Evolutionary conservation across 1,140 invertebrate species (phyloP).

Genomic region (Zaprionus ghesquierei): DNA sequence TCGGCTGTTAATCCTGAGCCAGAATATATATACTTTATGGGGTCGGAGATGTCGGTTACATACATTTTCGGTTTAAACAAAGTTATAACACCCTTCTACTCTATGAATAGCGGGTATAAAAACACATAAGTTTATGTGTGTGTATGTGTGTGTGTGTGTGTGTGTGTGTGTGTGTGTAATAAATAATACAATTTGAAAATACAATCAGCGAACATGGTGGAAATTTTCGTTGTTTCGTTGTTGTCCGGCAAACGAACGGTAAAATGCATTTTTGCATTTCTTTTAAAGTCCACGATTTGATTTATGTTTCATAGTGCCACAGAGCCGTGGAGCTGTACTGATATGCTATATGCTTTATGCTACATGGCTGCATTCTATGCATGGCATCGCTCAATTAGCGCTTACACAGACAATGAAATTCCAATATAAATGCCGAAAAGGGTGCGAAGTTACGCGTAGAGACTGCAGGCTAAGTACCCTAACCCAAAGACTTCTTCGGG

Average conservation of each 20-base stretch:
- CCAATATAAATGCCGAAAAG: constrained; percentile 12
- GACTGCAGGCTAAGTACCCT: not conserved
- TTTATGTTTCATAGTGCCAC: constrained; percentile 13
- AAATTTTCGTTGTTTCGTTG: constrained; percentile 5
- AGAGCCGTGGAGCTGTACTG: not conserved
- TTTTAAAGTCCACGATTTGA: constrained; percentile 27
- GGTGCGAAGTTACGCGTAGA: not conserved
- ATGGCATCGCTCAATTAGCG: constrained; percentile 43
- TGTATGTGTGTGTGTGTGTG: not conserved
- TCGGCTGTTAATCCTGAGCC: too few relatives aligned
- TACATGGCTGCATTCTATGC: constrained; percentile 17
- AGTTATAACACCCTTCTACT: too few relatives aligned
- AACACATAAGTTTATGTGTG: not conserved
- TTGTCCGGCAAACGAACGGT: constrained; percentile 3
- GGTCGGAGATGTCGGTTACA: too few relatives aligned
- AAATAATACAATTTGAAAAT: constrained; percentile 33
- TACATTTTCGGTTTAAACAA: too few relatives aligned
- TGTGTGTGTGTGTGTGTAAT: not conserved
- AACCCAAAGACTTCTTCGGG: too few relatives aligned
- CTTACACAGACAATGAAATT: constrained; percentile 9
- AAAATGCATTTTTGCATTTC: constrained; percentile 26
- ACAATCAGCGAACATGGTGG: constrained; percentile 20
- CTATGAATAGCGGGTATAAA: too few relatives aligned
- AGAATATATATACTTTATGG: too few relatives aligned
- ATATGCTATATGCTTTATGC: not conserved